Conservation (phyloP, 2,113 vertebrate genomes). For the Mixornis gularis region DNA sequence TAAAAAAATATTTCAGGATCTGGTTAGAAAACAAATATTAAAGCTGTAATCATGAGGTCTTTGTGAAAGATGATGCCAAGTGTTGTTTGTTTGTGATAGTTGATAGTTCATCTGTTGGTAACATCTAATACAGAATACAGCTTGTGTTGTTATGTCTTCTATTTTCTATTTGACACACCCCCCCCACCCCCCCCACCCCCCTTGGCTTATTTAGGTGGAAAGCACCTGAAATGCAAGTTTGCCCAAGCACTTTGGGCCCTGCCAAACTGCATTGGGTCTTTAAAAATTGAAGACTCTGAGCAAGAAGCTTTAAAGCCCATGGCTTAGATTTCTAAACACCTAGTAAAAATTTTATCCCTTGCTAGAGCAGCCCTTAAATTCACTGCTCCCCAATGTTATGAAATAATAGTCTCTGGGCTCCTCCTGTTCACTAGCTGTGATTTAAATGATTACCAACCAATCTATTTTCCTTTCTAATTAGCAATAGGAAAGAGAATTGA, state of each 20-base stretch:
- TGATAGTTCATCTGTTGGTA: background rate
- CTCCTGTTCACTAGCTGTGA: background rate
- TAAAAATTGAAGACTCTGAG: background rate
- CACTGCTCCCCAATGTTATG: background rate
- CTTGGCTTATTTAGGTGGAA: background rate
- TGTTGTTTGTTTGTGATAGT: background rate
- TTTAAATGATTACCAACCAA: background rate
- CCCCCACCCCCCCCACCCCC: accelerated
- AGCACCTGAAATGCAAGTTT: background rate
- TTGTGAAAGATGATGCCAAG: background rate
- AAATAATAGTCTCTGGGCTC: background rate
- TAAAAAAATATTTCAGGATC: background rate
- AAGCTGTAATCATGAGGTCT: background rate
- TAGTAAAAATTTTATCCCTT: background rate
- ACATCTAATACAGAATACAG: background rate
- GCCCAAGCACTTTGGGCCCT: background rate
- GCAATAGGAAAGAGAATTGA: background rate
- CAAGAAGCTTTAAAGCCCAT: background rate
- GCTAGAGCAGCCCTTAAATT: background rate
- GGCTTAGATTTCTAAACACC: background rate
- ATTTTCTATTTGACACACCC: background rate
- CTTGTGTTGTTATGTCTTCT: background rate
- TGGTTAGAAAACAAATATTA: background rate
- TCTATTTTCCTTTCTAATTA: background rate
- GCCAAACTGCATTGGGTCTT: background rate